These are phyloP conservation scores for Hippopotamyrus pictus DNA, from an alignment of 2,797 vertebrate genomes.

Conservation along the genomic window DNA sequence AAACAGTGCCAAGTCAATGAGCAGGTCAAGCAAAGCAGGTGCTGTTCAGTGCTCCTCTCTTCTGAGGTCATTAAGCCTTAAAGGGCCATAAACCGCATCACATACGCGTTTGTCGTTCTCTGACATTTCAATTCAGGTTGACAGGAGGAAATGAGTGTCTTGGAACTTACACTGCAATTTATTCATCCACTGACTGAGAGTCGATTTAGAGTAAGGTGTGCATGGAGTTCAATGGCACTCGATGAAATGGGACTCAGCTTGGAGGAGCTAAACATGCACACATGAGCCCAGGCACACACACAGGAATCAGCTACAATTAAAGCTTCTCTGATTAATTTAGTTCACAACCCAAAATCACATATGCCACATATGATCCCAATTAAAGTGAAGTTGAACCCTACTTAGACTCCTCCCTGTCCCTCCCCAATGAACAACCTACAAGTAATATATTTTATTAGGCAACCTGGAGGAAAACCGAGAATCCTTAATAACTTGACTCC, in stretches of 20 bases:
- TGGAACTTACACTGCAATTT: not conserved
- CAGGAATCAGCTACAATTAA: not conserved
- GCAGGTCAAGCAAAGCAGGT: not conserved
- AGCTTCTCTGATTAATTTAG: slow-evolving; percentile 3
- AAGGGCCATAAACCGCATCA: not conserved
- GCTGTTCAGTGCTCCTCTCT: not conserved
- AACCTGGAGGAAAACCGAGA: not conserved
- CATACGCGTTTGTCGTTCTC: not conserved
- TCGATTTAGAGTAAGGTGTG: not conserved
- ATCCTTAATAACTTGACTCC: not conserved
- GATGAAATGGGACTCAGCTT: not conserved
- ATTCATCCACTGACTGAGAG: not conserved
- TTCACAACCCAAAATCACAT: not conserved
- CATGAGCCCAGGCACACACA: not conserved
- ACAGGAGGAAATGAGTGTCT: not conserved
- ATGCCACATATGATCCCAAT: slow-evolving; percentile 7
- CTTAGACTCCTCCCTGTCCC: not conserved
- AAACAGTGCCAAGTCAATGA: not conserved
- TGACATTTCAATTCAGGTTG: not conserved
- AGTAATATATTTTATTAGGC: not conserved
- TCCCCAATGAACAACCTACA: not conserved
- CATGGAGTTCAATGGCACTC: not conserved
- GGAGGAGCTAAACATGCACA: not conserved
- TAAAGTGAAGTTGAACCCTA: not conserved
- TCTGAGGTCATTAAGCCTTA: not conserved